phyloP scores from a whole-genome alignment of 1,140 invertebrate species.

The Zaprionus gabonicus region DNA sequence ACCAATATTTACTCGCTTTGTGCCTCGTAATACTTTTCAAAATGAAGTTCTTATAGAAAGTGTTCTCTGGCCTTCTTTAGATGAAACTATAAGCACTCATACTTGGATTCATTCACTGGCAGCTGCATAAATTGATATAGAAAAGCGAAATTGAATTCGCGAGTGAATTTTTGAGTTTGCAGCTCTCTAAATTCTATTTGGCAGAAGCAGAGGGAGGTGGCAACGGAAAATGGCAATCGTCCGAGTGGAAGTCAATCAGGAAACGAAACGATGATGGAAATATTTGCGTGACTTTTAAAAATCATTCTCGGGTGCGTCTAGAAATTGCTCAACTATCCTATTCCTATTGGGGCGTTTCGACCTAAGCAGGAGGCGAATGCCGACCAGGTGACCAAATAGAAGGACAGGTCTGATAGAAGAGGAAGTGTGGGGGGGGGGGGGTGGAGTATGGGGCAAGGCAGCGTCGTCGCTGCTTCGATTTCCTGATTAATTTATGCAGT shows the following conservation, averaged over 20 bases:
- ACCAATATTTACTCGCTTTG: no score
- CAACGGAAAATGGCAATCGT: conserved; percentile 42
- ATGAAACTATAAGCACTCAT: no score
- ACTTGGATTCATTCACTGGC: background rate
- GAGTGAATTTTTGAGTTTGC: conserved; percentile 1
- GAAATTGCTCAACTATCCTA: conserved; percentile 66
- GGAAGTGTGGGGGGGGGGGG: background rate
- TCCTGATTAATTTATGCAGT: conserved; percentile 79
- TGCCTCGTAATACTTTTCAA: no score
- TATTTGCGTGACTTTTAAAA: conserved; percentile 60
- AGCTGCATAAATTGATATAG: background rate
- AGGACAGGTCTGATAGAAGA: background rate
- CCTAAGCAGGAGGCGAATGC: background rate
- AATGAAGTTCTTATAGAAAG: no score
- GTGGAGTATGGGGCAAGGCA: background rate
- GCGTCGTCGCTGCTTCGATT: conserved; percentile 61
- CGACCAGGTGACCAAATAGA: conserved; percentile 3
- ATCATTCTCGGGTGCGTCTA: conserved; percentile 49
- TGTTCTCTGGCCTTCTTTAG: no score
- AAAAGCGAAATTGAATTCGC: conserved; percentile 19
- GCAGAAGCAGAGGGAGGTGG: background rate
- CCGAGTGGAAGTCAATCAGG: conserved; percentile 65
- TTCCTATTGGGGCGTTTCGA: background rate
- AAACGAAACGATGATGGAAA: conserved; percentile 77
- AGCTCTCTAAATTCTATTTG: conserved; percentile 29